Base-by-base conservation (phyloP, 2,113 vertebrate genomes). In the Trogon melanurus region DNA sequence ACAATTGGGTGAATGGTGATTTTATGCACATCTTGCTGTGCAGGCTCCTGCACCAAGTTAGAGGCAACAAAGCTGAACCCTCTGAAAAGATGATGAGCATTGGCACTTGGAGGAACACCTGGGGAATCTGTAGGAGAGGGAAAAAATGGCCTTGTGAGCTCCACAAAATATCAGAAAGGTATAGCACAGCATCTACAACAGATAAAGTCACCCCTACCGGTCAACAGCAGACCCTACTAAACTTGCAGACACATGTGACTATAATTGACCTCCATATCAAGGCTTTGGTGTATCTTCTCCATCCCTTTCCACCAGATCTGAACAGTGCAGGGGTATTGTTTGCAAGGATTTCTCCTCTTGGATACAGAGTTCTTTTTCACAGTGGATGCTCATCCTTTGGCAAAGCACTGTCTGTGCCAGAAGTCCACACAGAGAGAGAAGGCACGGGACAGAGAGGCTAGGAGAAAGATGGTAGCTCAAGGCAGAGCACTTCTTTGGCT, bases 61-160 rank as follows among this genome's bases (percentile, higher is more conserved):
- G 99, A 98, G 62, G 99, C 99, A 50, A 99, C 98, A 8, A 99
- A 99, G 64, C 99, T 99, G 98, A 99, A 99, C 56, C 99, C 99
- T 81, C 99, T 97, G 95, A 99, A 99, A 95, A 99, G 97, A 94
- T 99, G 98, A 91, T 99, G 99, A 27, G 99, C 98, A 22, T 99
- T 99, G 93, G 99, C 99, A 79, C 99, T 99, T 54, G 99, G 98
- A 96, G 99, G 99, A 60, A 99, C 98, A 23, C 99, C 99, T 1
- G 99, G 99, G 18, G 99, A 99, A 97, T 99, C 99, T 99, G 98
- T 7, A 51, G 62, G 53, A 8, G 32, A 97, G 78, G 34, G 32
- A 30, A 32, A 80, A 93, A 86, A 84, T 4, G 4, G 29, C 22
- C 18, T 88, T 5, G 30, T 53, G 66, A 94, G n/a, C 53, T 29